Percentiles rank a stretch among this genome's conserved stretches.
Evolutionary conservation across 2,797 vertebrate species (phyloP).

Genomic region (Onychomys arenicola): DNA sequence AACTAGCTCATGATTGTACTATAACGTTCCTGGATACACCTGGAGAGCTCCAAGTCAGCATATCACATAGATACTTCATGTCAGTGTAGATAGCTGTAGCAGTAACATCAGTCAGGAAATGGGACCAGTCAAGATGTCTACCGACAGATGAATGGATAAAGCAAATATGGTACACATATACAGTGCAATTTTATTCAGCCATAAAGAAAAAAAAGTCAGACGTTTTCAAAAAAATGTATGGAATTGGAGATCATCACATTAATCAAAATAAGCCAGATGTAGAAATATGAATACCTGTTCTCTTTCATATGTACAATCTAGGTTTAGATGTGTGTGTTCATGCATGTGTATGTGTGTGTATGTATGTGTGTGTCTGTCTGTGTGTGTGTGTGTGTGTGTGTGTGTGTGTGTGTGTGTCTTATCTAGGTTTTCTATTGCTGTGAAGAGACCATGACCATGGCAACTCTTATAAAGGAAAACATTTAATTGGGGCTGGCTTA

Average conservation of each 20-base stretch:
- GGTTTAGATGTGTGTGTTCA: not conserved
- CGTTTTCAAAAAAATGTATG: not conserved
- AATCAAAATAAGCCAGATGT: not conserved
- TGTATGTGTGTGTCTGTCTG: no score
- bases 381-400: fast-evolving
- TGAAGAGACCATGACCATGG: no score
- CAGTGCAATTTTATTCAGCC: not conserved
- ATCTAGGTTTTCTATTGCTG: no score
- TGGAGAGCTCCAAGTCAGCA: not conserved
- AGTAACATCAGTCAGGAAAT: not conserved
- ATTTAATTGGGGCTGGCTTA: no score
- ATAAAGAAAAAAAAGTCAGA: not conserved
- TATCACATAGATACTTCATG: not conserved
- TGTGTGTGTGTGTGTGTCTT: not conserved
- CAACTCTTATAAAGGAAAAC: no score
- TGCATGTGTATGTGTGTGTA: not conserved
- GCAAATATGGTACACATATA: not conserved
- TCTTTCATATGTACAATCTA: not conserved
- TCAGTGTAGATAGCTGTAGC: not conserved
- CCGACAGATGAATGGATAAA: not conserved
- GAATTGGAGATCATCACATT: not conserved
- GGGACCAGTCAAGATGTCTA: not conserved
- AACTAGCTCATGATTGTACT: not conserved
- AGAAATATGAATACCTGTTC: not conserved
- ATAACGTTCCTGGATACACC: not conserved